Evolutionary conservation across 2,888 invertebrate species (phyloP), one percentile per base, ranked within the genome.

Genomic region (Alloplasta piceator): DNA sequence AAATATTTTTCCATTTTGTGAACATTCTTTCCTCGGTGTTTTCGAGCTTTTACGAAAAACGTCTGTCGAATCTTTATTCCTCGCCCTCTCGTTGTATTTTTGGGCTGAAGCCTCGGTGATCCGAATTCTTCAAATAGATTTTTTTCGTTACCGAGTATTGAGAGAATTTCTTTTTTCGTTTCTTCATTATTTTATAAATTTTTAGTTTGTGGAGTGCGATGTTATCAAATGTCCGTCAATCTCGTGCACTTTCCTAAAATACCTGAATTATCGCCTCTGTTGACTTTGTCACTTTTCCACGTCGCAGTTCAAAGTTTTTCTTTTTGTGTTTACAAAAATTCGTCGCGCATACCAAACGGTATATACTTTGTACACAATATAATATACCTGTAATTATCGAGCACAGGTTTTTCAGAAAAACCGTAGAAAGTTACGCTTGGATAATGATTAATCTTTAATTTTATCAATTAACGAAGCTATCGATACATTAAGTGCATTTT

Each of bases 1-100:
- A 87, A 88, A 88, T 89, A 87, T 88, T 87, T 85, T 80, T 60
- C 70, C 70, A 73, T 77, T 68, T 73, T 36, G 68, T 68, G 39
- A 52, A 56, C 61, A 68, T 67, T 16, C 46, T 61, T 61, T 58
- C 26, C 58, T 60, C 48, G 43, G 56, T 55, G 76, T 67, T 70
- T 66, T 60, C 36, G 46, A 6, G 55, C 52, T 48, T 60, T 66
- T 36, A 71, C 70, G 70, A 64, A 64, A 77, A 6, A 52, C 36
- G 12, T 38, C 48, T 48, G 7, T 43, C 43, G 43, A 61, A 26
- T 9, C 16, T 5, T 26, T 26, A 26, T 3, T 26, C 26, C 26
- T 26, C 26, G 26, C 26, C 26, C 26, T 26, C 26, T 2, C 26
- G 26, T 3, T 26, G 26, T 26, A 26, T 26, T 26, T 26, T 26